Evolutionary conservation across 2,888 invertebrate genomes (phyloP).

Genomic region (Halocaridina rubra): DNA sequence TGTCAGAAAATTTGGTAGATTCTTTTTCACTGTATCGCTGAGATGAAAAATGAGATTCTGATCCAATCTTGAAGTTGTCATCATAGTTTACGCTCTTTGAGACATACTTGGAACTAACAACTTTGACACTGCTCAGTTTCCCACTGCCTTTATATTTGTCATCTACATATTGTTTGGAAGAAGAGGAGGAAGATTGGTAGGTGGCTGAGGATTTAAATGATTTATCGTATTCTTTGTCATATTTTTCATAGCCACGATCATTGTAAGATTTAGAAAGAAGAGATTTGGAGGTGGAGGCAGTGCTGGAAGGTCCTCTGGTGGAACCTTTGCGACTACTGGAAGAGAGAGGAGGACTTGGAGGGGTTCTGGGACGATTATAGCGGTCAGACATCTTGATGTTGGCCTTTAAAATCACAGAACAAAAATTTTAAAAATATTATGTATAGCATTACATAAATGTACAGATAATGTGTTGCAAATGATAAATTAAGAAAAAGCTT

Average conservation of each 20-base stretch:
- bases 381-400: conserved; percentile 41
- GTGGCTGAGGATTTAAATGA: conserved; percentile 17
- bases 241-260: conserved; percentile 14
- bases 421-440: too few species aligned
- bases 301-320: conserved; percentile 1
- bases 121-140: conserved; percentile 28
- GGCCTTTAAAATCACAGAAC: neutral
- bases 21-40: conserved; percentile 28
- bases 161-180: conserved; percentile 29
- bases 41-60: neutral
- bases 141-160: conserved; percentile 42
- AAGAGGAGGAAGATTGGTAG: conserved; percentile 23
- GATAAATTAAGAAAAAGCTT: too few species aligned
- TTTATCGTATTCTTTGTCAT: conserved; percentile 14
- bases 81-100: neutral
- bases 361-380: conserved; percentile 38
- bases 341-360: conserved; percentile 37
- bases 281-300: conserved; percentile 29
- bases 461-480: too few species aligned
- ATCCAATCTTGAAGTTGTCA: conserved; percentile 34
- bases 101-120: neutral
- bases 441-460: too few species aligned
- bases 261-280: conserved; percentile 28
- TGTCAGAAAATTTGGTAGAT: conserved; percentile 4
- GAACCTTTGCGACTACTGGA: conserved; percentile 21